A percentile compares a stretch with the other conserved stretches of the same genome.
Evolutionary conservation across 1,140 invertebrate genomes (phyloP).

Genomic region (Saxidomus purpurata): DNA sequence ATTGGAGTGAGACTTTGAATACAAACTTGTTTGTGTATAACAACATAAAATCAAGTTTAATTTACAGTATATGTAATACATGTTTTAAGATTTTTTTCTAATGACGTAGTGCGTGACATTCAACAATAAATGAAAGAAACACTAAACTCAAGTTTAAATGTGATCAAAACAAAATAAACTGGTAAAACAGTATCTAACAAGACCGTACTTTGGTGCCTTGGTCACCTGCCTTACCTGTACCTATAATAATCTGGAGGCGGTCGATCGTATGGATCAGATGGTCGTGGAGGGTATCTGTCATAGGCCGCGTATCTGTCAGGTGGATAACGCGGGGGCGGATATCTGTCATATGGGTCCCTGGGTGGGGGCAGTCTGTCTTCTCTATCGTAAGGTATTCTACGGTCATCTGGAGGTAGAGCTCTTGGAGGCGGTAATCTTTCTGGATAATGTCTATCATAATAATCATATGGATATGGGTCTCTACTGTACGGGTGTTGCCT

Average conservation of each 20-base stretch:
- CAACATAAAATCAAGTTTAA: no score
- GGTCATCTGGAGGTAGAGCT: slow-evolving; percentile 43
- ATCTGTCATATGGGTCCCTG: slow-evolving; percentile 68
- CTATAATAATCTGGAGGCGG: slow-evolving; percentile 73
- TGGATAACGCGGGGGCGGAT: slow-evolving; percentile 61
- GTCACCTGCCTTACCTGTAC: slow-evolving; percentile 43
- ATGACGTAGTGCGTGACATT: no score
- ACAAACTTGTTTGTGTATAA: no score
- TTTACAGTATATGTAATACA: no score
- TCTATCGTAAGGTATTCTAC: slow-evolving; percentile 36
- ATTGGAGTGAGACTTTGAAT: no score
- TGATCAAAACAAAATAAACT: no score
- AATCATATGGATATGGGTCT: slow-evolving; percentile 67
- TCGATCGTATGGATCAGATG: slow-evolving; percentile 56
- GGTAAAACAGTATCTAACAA: no score
- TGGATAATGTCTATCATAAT: slow-evolving; percentile 61
- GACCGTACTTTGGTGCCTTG: no score
- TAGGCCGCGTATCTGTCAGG: slow-evolving; percentile 70
- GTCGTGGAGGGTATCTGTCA: slow-evolving; percentile 66
- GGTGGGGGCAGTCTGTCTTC: slow-evolving; percentile 66
- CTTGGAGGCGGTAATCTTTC: slow-evolving; percentile 18
- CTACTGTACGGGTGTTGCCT: slow-evolving; percentile 46
- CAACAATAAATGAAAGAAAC: no score
- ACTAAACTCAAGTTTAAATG: no score
- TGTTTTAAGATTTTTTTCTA: no score